Conservation (phyloP, 1,140 invertebrate genomes). For the Zelostemma sp. region DNA sequence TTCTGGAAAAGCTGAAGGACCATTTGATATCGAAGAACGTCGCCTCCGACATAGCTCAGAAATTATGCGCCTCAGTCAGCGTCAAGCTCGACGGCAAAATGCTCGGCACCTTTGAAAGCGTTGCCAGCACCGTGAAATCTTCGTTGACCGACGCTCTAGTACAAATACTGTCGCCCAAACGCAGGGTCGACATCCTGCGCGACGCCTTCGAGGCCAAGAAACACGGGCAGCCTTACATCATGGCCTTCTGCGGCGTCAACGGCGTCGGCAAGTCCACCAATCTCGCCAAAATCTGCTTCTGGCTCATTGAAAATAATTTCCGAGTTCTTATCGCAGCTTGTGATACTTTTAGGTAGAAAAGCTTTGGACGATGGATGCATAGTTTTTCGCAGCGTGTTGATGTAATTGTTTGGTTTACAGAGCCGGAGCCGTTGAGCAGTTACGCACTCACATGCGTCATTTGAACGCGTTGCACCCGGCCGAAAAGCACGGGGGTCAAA, state of each 20-base stretch:
- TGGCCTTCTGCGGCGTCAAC: constrained; percentile 99
- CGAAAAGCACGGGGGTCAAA: constrained; percentile 75
- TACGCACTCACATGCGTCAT: constrained; percentile 94
- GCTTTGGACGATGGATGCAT: no score
- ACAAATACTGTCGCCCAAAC: constrained; percentile 93
- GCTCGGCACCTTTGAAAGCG: constrained; percentile 93
- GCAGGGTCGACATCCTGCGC: constrained; percentile 95
- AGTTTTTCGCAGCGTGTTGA: no score
- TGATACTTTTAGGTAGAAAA: constrained; percentile 90
- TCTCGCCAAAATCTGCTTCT: constrained; percentile 99
- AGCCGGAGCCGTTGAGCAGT: constrained; percentile 98
- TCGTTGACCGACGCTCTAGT: constrained; percentile 88
- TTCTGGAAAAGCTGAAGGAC: constrained; percentile 95
- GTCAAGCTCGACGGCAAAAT: constrained; percentile 94
- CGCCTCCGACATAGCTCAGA: constrained; percentile 93
- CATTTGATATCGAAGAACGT: constrained; percentile 99
- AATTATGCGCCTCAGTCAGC: constrained; percentile 95
- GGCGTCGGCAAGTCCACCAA: constrained; percentile 99
- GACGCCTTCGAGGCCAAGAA: constrained; percentile 93
- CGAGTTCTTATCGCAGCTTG: constrained; percentile 98
- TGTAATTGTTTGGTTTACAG: constrained; percentile 69
- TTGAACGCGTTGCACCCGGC: constrained; percentile 94
- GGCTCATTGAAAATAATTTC: constrained; percentile 98
- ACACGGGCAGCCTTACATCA: constrained; percentile 88
- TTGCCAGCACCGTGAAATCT: constrained; percentile 85